Evolutionary conservation across 2,113 vertebrate species (phyloP), one percentile per base, ranked within the genome.

Genomic region (Elachura formosa): DNA sequence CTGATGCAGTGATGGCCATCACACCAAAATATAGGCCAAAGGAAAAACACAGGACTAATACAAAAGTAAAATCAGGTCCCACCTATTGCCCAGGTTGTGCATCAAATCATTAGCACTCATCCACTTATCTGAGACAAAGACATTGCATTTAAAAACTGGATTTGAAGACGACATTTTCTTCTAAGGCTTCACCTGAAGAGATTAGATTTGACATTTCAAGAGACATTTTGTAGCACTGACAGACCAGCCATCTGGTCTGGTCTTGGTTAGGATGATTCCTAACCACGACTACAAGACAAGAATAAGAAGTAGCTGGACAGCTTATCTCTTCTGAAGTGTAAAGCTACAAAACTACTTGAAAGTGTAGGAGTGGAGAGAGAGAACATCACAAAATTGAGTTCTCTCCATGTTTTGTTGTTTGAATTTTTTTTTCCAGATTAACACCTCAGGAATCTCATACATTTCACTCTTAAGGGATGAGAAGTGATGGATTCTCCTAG

Each of bases 201-300:
- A 80, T 88, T 41, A 80, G 71, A 63, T 71, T 54, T 90, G 68
- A 89, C 80, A 93, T 93, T 91, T 93, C 38, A 61, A 77, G 61
- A 67, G 76, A 69, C 52, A 48, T 87, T 94, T 61, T 85, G 69
- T n/a, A 86, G 86, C 3, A 6, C 69, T 80, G 43, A 52, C 73
- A 94, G 62, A 77, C 34, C 41, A 87, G 74, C 49, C 58, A 93
- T 80, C n/a, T n/a, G n/a, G n/a, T n/a, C n/a, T n/a, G n/a, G n/a
- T n/a, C n/a, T n/a, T n/a, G n/a, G n/a, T n/a, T n/a, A n/a, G n/a
- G n/a, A n/a, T n/a, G n/a, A n/a, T n/a, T 51, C 56, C 75, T 36
- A 68, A 55, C 33, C 43, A 51, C n/a, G 28, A n/a, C 38, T 84
- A 82, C 36, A 76, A 43, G 46, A 52, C 33, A 11, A 52, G 69